Evolutionary conservation across 2,797 vertebrate genomes (phyloP).

Genomic region (Sebastolobus altivelis): DNA sequence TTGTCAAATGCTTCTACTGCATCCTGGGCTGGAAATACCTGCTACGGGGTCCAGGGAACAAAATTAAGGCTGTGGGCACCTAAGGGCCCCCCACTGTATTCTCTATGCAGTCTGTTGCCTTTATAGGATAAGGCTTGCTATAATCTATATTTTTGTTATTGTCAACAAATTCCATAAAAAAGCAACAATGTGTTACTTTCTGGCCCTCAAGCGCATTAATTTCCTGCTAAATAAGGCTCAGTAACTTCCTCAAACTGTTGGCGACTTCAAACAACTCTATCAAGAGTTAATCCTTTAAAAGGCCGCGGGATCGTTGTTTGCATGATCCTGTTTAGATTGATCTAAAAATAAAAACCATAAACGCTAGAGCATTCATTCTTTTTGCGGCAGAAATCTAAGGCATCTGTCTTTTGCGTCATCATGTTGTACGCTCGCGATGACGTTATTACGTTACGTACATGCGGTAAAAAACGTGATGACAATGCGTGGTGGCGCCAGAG

Average conservation of each 20-base stretch:
- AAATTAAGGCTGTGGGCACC: no score
- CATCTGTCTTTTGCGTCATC: no score
- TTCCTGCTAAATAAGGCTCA: not conserved
- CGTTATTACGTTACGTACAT: no score
- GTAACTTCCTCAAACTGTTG: not conserved
- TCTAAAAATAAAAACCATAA: no score
- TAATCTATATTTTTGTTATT: not conserved
- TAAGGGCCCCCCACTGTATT: not conserved
- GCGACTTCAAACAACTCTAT: no score
- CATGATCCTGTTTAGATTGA: no score
- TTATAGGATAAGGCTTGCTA: not conserved
- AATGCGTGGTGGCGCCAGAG: no score
- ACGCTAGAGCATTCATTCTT: no score
- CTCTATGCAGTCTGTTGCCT: not conserved
- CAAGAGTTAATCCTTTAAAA: not conserved
- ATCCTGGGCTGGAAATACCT: not conserved
- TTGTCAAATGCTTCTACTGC: not conserved
- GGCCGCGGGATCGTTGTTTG: not conserved
- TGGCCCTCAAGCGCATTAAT: not conserved
- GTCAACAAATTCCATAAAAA: not conserved
- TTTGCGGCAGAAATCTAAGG: no score
- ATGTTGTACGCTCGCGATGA: no score
- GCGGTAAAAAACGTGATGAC: no score
- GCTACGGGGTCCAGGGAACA: no score
- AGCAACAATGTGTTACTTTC: not conserved